phyloP scores from a whole-genome alignment of 1,140 invertebrate genomes.

The Penaeus vannamei region DNA sequence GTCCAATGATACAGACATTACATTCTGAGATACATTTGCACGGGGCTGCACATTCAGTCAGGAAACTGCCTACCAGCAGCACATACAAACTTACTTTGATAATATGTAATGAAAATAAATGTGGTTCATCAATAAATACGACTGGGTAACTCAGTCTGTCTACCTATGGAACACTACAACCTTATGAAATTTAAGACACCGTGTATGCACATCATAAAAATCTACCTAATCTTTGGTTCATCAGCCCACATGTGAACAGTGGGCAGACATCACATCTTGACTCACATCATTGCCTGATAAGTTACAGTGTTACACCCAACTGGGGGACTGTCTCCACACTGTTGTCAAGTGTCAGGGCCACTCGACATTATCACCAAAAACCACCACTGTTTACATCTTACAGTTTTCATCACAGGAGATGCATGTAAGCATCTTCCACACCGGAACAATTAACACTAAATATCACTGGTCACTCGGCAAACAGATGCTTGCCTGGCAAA shows the following conservation, averaged over 20 bases:
- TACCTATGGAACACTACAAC: conserved; percentile 64
- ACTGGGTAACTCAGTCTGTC: conserved; percentile 40
- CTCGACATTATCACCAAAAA: conserved; percentile 48
- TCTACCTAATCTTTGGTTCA: conserved; percentile 65
- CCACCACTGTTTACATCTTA: conserved; percentile 40
- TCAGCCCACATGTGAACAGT: conserved; percentile 47
- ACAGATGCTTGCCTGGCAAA: conserved; percentile 18
- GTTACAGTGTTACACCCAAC: conserved; percentile 42
- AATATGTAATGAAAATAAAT: conserved; percentile 66
- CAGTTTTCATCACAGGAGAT: conserved; percentile 50
- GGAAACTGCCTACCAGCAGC: conserved; percentile 52
- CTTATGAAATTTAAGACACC: conserved; percentile 65
- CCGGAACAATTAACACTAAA: conserved; percentile 58
- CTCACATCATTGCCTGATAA: conserved; percentile 50
- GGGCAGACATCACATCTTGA: conserved; percentile 53
- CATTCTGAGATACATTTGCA: conserved; percentile 50
- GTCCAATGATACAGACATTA: conserved; percentile 38
- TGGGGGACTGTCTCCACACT: conserved; percentile 42
- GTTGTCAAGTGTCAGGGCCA: conserved; percentile 47
- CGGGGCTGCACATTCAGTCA: conserved; percentile 53
- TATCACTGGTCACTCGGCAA: conserved; percentile 57
- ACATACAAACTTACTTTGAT: conserved; percentile 64
- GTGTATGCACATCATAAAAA: conserved; percentile 65
- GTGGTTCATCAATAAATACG: conserved; percentile 64
- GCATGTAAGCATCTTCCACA: conserved; percentile 42